Evolutionary conservation across 2,888 invertebrate species (phyloP).

Genomic region (Dynastes hyllus): DNA sequence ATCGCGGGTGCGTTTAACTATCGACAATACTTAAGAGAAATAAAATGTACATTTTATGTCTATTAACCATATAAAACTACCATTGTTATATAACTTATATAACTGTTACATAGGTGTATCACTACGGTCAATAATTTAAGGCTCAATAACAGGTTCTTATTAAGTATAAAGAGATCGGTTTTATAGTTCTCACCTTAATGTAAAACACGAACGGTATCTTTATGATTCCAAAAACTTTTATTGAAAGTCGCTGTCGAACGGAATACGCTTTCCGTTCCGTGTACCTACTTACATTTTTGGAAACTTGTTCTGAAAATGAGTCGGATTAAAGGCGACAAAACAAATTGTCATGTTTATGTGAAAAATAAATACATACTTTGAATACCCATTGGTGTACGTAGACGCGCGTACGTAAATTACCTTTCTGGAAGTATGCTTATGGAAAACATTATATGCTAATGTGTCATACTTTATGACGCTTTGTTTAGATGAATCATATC

Average conservation of each 20-base stretch:
- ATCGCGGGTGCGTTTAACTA: conserved; percentile 27
- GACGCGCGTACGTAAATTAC: conserved; percentile 1
- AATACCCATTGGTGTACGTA: conserved; percentile 18
- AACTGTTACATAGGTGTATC: conserved; percentile 32
- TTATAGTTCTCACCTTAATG: conserved; percentile 48
- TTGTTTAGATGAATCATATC: conserved; percentile 11
- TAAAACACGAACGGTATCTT: conserved; percentile 47
- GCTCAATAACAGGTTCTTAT: conserved; percentile 42
- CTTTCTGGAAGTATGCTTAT: conserved; percentile 1
- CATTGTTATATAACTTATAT: conserved; percentile 32
- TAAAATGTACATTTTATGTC: conserved; percentile 42
- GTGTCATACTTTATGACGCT: conserved; percentile 23
- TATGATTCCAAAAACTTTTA: conserved; percentile 46
- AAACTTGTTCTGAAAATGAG: conserved; percentile 48
- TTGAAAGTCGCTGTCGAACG: conserved; percentile 30
- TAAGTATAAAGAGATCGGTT: conserved; percentile 47
- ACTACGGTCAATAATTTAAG: conserved; percentile 32
- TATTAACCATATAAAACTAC: conserved; percentile 44
- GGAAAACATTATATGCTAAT: conserved; percentile 34
- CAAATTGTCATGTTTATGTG: conserved; percentile 46
- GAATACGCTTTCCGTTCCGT: conserved; percentile 19
- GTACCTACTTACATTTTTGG: conserved; percentile 43
- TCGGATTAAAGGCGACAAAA: conserved; percentile 47
- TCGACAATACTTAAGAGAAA: conserved; percentile 30
- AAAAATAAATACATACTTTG: conserved; percentile 41